Conservation (phyloP, 2,797 vertebrate species). For the Mycteria americana region DNA sequence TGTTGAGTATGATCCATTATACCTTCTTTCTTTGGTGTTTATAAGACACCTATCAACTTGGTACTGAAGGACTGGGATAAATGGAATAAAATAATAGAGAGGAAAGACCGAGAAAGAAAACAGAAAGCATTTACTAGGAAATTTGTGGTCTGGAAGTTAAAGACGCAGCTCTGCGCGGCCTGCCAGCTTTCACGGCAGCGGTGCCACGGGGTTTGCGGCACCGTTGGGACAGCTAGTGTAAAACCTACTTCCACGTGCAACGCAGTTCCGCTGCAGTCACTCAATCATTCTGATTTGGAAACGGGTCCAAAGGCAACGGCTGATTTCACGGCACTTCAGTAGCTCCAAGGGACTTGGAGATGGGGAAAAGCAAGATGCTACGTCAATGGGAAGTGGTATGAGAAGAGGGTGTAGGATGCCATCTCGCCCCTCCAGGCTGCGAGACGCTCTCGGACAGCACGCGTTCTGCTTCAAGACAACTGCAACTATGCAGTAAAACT, state of each 20-base stretch:
- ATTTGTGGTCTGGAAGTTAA: background rate
- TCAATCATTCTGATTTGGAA: background rate
- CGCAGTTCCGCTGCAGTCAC: rapidly evolving
- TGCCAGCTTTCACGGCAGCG: background rate
- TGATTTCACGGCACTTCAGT: rapidly evolving
- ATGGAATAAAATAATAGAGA: background rate
- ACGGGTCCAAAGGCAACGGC: rapidly evolving
- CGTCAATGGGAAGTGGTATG: rapidly evolving
- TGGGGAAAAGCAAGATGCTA: background rate
- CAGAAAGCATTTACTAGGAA: background rate
- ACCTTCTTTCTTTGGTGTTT: background rate
- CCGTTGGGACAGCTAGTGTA: background rate
- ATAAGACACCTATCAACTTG: background rate
- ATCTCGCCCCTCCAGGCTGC: background rate
- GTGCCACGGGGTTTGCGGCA: background rate
- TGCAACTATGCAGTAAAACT: background rate
- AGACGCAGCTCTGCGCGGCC: background rate
- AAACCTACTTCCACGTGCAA: rapidly evolving
- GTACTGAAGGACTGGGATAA: background rate
- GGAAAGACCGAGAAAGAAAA: background rate
- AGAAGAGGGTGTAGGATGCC: background rate
- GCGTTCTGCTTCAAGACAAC: background rate
- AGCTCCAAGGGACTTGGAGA: background rate
- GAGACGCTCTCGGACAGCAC: background rate
- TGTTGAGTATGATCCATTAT: rapidly evolving